Conservation (phyloP, 2,888 invertebrate species). For the Drosophila atroscutellata region DNA sequence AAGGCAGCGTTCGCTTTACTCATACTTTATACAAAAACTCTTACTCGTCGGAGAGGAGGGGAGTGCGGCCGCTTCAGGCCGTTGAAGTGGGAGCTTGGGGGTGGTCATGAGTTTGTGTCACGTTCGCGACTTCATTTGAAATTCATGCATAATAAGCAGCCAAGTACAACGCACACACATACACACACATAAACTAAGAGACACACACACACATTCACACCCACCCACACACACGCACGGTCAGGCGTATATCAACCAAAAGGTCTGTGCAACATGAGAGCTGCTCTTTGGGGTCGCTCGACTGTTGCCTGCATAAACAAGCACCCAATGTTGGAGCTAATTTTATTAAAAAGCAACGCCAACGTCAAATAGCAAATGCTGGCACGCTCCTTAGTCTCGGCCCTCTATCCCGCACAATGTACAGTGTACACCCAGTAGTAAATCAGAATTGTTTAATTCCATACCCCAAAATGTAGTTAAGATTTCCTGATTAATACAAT, state of each 20-base stretch:
- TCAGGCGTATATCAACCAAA: slow-evolving; percentile 20
- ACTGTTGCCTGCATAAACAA: slow-evolving; percentile 72
- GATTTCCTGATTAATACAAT: slow-evolving; percentile 46
- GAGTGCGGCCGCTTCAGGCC: not conserved
- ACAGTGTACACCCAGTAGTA: slow-evolving; percentile 43
- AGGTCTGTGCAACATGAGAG: slow-evolving; percentile 57
- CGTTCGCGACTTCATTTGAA: slow-evolving; percentile 78
- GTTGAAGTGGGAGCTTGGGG: slow-evolving; percentile 51
- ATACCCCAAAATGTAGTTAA: slow-evolving; percentile 27
- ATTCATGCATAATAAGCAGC: slow-evolving; percentile 77
- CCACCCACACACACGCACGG: slow-evolving; percentile 21
- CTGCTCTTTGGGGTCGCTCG: slow-evolving; percentile 49
- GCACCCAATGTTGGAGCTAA: slow-evolving; percentile 73
- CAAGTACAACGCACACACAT: slow-evolving; percentile 58
- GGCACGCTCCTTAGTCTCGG: not conserved
- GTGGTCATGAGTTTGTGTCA: slow-evolving; percentile 72
- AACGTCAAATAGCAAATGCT: slow-evolving; percentile 51
- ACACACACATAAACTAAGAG: slow-evolving; percentile 19
- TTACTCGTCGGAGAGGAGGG: not conserved
- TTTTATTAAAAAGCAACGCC: slow-evolving; percentile 75
- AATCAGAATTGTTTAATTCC: slow-evolving; percentile 45
- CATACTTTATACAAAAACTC: slow-evolving; percentile 18
- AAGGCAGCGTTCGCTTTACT: slow-evolving; percentile 36
- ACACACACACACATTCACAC: slow-evolving; percentile 25
- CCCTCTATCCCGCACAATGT: no score